These are phyloP conservation scores for Perognathus longimembris DNA, from an alignment of 2,113 vertebrate species.

Conservation along the genomic window DNA sequence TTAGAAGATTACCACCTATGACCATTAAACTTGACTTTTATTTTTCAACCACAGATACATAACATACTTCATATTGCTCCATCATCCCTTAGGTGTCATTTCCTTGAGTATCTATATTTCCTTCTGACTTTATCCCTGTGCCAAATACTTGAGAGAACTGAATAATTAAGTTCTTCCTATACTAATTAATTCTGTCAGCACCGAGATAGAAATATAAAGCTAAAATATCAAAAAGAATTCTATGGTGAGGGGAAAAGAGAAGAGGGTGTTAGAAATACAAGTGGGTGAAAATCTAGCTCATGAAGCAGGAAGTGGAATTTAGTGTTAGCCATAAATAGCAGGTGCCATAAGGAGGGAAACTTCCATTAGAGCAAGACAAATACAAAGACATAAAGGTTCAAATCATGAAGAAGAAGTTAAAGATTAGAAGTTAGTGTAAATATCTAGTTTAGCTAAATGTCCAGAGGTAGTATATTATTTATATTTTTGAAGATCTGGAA, in stretches of 20 bases:
- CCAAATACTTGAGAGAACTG: slow-evolving; percentile 10
- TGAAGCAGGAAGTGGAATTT: background rate
- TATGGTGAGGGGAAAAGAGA: background rate
- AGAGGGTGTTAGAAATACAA: background rate
- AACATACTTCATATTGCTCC: background rate
- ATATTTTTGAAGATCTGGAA: background rate
- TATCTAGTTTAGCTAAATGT: background rate
- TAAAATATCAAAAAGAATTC: slow-evolving; percentile 19
- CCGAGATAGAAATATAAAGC: slow-evolving; percentile 23
- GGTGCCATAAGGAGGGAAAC: background rate
- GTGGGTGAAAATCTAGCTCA: background rate
- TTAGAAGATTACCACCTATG: background rate
- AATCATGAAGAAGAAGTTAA: background rate
- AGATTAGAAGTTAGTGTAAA: background rate
- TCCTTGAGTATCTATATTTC: slow-evolving; percentile 28
- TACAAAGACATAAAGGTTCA: background rate
- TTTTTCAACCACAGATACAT: background rate
- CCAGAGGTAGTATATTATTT: background rate
- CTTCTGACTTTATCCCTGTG: background rate
- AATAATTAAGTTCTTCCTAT: slow-evolving; percentile 8
- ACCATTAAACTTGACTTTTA: background rate
- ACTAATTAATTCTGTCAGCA: slow-evolving; percentile 5
- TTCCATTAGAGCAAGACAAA: background rate
- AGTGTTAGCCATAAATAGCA: background rate
- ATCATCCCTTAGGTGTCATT: background rate